Percentiles rank a stretch among this genome's conserved stretches.
Conservation (phyloP, 2,888 invertebrate genomes). For the Acheta domesticus region DNA sequence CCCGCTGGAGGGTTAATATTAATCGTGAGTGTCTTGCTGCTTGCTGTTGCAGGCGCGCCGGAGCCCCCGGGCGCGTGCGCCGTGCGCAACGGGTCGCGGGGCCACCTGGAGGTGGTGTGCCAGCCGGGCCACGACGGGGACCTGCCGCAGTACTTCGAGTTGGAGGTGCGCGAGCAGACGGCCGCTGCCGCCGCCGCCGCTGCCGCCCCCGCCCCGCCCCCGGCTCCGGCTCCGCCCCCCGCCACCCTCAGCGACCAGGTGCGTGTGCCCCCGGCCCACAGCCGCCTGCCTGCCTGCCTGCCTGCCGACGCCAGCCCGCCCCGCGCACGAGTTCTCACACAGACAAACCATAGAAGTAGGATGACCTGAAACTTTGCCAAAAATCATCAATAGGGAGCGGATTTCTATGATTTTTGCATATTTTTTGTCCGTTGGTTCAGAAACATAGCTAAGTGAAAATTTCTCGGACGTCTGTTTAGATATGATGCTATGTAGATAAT, state of each 20-base stretch:
- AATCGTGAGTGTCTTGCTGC: no score
- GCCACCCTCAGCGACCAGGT: constrained; percentile 24
- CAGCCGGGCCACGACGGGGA: constrained; percentile 78
- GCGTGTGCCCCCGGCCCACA: not conserved
- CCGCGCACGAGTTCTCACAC: not conserved
- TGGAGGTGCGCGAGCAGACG: constrained; percentile 59
- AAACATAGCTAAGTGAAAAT: no score
- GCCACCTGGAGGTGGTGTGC: constrained; percentile 63
- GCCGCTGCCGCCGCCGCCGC: constrained; percentile 39
- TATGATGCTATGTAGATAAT: no score
- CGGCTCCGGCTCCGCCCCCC: constrained; percentile 37
- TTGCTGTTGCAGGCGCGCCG: constrained; percentile 62
- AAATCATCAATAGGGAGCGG: no score
- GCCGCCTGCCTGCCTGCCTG: not conserved
- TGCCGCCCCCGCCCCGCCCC: constrained; percentile 42
- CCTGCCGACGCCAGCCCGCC: not conserved
- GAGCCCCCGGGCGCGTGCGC: constrained; percentile 73
- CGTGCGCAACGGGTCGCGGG: constrained; percentile 53
- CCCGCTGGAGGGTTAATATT: no score
- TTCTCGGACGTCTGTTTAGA: no score
- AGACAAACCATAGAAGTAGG: no score
- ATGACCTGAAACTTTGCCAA: no score
- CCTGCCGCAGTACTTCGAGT: constrained; percentile 73
- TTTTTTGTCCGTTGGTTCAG: no score
- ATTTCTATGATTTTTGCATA: no score